Percentiles rank a stretch among this genome's conserved stretches.
Conservation (phyloP, 1,140 invertebrate species). For the Atta colombica region DNA sequence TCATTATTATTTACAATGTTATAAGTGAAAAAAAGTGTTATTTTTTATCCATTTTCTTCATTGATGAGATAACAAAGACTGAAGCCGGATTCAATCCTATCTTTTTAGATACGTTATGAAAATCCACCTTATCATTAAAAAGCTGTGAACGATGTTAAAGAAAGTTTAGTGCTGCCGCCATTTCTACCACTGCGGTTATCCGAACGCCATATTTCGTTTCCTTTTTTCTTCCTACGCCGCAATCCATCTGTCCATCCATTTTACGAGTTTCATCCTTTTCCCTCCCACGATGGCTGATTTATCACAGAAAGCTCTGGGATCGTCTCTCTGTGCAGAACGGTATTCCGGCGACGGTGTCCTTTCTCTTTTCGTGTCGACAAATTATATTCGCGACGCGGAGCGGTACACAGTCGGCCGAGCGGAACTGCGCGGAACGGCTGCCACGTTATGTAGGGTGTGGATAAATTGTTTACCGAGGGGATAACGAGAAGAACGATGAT, state of each 20-base stretch:
- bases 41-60: too few species aligned
- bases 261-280: constrained; percentile 51
- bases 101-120: too few species aligned
- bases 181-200: background rate
- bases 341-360: constrained; percentile 8
- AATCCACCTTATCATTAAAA: too few species aligned
- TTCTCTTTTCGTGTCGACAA: constrained; percentile 22
- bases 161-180: constrained; percentile 40
- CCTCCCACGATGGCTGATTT: constrained; percentile 40
- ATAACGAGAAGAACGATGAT: constrained; percentile 65
- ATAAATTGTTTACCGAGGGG: constrained; percentile 61
- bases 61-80: too few species aligned
- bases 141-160: constrained; percentile 57
- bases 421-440: constrained; percentile 15
- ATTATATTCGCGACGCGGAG: constrained; percentile 41
- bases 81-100: too few species aligned
- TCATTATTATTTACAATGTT: too few species aligned
- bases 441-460: constrained; percentile 3
- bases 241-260: constrained; percentile 46
- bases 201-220: constrained; percentile 64
- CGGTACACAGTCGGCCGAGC: constrained; percentile 30
- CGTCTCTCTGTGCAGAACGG: background rate
- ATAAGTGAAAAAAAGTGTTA: too few species aligned
- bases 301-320: constrained; percentile 22
- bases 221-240: background rate